phyloP scores from a whole-genome alignment of 1,140 invertebrate species.

The Eriocheir sinensis region DNA sequence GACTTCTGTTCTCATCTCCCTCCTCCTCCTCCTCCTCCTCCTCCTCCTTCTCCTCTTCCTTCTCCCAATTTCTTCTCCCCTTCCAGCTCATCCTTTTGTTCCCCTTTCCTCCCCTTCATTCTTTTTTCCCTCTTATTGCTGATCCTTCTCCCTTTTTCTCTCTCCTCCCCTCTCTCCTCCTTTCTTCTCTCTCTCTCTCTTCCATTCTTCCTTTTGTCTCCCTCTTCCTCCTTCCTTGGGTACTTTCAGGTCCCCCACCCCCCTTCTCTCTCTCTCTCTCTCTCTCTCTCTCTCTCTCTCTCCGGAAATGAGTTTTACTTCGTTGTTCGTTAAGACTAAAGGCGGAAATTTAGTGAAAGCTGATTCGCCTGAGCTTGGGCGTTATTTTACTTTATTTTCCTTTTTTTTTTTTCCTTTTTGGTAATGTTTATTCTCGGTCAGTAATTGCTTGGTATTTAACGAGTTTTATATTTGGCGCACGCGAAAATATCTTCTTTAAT shows the following conservation, averaged over 20 bases:
- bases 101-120: no score
- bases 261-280: background rate
- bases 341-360: background rate
- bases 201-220: background rate
- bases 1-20: background rate
- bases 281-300: background rate
- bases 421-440: background rate
- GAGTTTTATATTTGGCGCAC: background rate
- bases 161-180: background rate
- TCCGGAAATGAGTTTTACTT: background rate
- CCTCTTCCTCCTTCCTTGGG: background rate
- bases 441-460: slow-evolving; percentile 15
- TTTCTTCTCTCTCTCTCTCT: background rate
- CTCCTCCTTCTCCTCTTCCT: no score
- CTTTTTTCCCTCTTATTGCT: background rate
- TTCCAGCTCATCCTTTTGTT: background rate
- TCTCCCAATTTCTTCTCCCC: no score
- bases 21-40: background rate
- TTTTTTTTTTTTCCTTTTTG: background rate
- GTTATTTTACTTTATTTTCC: no score
- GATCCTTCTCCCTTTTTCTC: background rate
- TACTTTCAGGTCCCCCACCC: background rate
- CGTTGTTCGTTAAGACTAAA: slow-evolving; percentile 17
- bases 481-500: slow-evolving; percentile 26
- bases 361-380: background rate